Conservation (phyloP, 2,888 invertebrate species). For the Plagodis dolabraria region DNA sequence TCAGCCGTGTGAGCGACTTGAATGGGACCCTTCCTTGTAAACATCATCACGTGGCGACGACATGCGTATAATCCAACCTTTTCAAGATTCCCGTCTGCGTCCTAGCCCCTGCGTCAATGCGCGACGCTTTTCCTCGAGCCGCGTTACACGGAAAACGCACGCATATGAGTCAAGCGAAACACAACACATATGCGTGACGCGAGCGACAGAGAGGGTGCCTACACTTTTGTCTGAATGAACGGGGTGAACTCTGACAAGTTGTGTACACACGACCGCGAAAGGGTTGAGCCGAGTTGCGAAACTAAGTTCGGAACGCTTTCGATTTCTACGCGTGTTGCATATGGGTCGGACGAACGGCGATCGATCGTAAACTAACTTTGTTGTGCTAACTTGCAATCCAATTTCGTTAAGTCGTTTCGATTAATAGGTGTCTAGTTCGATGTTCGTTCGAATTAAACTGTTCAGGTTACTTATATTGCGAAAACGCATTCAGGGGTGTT, state of each 20-base stretch:
- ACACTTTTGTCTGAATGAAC: slow-evolving; percentile 73
- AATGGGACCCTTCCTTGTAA: slow-evolving; percentile 68
- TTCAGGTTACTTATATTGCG: slow-evolving; percentile 24
- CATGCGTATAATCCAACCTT: slow-evolving; percentile 57
- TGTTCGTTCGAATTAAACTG: slow-evolving; percentile 22
- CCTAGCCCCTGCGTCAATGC: slow-evolving; percentile 34
- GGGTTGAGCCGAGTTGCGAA: slow-evolving; percentile 72
- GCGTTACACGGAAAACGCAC: slow-evolving; percentile 58
- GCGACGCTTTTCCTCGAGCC: slow-evolving; percentile 42
- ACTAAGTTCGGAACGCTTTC: slow-evolving; percentile 74
- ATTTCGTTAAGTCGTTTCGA: slow-evolving; percentile 53
- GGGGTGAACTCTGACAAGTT: slow-evolving; percentile 73
- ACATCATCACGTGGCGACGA: slow-evolving; percentile 62
- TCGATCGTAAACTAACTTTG: slow-evolving; percentile 70
- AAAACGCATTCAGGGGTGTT: slow-evolving; percentile 45
- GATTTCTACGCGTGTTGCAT: slow-evolving; percentile 78
- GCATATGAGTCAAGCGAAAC: slow-evolving; percentile 65
- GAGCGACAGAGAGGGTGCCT: slow-evolving; percentile 65
- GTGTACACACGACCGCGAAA: slow-evolving; percentile 72
- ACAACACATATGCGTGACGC: slow-evolving; percentile 72
- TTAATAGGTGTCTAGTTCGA: slow-evolving; percentile 42
- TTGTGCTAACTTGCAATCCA: slow-evolving; percentile 41
- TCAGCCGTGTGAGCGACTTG: slow-evolving; percentile 51
- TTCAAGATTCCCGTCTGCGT: slow-evolving; percentile 34
- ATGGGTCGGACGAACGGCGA: slow-evolving; percentile 64